phyloP scores from a whole-genome alignment of 2,888 invertebrate species.

The Adela reaumurella region DNA sequence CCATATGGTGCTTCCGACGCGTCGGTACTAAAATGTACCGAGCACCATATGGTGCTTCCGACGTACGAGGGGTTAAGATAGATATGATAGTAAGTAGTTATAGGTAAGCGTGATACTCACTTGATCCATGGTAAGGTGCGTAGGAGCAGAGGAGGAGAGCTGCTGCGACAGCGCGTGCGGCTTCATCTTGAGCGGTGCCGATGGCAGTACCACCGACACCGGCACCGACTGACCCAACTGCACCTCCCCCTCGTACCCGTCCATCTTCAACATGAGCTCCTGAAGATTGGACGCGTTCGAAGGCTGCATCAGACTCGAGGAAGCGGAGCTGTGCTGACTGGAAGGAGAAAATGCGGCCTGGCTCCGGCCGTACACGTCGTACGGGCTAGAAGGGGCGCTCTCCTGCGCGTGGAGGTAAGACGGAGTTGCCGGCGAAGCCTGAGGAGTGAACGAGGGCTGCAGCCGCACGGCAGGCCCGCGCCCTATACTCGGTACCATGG shows the following conservation, averaged over 20 bases:
- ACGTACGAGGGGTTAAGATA: too few species aligned
- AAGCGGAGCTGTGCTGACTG: constrained; percentile 61
- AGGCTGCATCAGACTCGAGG: constrained; percentile 39
- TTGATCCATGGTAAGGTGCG: constrained; percentile 76
- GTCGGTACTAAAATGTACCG: too few species aligned
- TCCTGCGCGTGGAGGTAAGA: constrained; percentile 9
- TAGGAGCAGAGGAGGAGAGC: constrained; percentile 83
- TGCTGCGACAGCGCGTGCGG: constrained; percentile 53
- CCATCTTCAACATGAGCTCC: constrained; percentile 66
- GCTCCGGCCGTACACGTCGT: constrained; percentile 28
- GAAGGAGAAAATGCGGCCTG: constrained; percentile 62
- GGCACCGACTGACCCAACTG: constrained; percentile 63
- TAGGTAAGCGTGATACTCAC: constrained; percentile 23
- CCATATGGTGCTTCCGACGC: too few species aligned
- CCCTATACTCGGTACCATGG: constrained; percentile 37
- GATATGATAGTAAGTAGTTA: too few species aligned
- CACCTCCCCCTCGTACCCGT: constrained; percentile 52
- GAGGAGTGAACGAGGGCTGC: constrained; percentile 23
- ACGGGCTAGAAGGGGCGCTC: constrained; percentile 49
- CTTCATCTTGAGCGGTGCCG: constrained; percentile 36
- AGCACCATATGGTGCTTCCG: too few species aligned
- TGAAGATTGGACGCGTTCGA: constrained; percentile 42
- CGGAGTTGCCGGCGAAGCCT: constrained; percentile 15
- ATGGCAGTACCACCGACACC: constrained; percentile 50
- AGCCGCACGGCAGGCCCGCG: constrained; percentile 19